Percentiles rank a stretch among this genome's conserved stretches.
Conservation (phyloP, 92 coral and sea anemone species). For the Ricordea florida region DNA sequence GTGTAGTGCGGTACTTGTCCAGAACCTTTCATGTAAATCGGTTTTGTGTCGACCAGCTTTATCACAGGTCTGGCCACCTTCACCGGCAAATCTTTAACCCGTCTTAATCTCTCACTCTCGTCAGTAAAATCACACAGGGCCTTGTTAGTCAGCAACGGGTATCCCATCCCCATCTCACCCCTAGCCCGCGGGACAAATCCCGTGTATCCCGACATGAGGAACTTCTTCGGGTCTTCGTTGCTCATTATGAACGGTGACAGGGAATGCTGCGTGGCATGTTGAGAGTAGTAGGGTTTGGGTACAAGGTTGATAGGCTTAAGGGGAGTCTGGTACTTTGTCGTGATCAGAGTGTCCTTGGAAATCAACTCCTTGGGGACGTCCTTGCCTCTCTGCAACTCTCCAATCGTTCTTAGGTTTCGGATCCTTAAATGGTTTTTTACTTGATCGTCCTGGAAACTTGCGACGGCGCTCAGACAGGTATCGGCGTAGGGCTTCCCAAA, state of each 20-base stretch:
- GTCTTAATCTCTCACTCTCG: slow-evolving; percentile 74
- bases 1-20: slow-evolving; percentile 98
- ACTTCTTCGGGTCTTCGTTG: slow-evolving; percentile 88
- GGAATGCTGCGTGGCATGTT: slow-evolving; percentile 84
- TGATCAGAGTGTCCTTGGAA: slow-evolving; percentile 64
- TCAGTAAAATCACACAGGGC: slow-evolving; percentile 88
- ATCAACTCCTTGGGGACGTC: slow-evolving; percentile 66
- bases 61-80: slow-evolving; percentile 70
- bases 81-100: slow-evolving; percentile 78
- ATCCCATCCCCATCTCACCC: slow-evolving; percentile 90
- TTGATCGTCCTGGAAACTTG: slow-evolving; percentile 86
- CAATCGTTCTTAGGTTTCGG: slow-evolving; percentile 81
- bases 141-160: slow-evolving; percentile 84
- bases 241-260: slow-evolving; percentile 85
- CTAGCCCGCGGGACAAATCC: slow-evolving; percentile 97
- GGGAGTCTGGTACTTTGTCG: slow-evolving; percentile 77
- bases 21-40: slow-evolving; percentile 71
- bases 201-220: slow-evolving; percentile 95
- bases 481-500: slow-evolving; percentile 94
- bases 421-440: slow-evolving; percentile 63
- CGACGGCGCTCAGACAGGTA: slow-evolving; percentile 91
- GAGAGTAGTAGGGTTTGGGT: slow-evolving; percentile 80
- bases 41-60: slow-evolving; percentile 76
- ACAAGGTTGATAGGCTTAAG: slow-evolving; percentile 60
- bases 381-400: slow-evolving; percentile 81